Conservation (phyloP, 2,888 invertebrate species). For the Macaria liturata region DNA sequence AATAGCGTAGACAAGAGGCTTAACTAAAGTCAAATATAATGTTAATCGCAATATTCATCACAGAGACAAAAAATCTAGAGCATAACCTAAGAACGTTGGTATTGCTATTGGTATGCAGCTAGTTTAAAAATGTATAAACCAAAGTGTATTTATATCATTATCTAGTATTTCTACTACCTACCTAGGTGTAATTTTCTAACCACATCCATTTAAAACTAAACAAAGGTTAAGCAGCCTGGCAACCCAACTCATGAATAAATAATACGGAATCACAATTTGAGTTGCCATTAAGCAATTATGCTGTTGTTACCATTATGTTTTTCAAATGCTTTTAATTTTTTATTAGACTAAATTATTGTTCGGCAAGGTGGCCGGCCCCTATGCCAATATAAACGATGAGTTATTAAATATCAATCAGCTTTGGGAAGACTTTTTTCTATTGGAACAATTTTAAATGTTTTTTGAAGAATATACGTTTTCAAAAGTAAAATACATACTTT, state of each 20-base stretch:
- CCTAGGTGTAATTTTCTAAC: no score
- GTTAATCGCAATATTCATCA: no score
- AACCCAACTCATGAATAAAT: conserved; percentile 73
- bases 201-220: no score
- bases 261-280: conserved; percentile 75
- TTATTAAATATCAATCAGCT: conserved; percentile 80
- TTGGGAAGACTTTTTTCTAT: conserved; percentile 28
- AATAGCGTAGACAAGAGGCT: no score
- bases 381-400: conserved; percentile 58
- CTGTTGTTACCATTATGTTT: conserved; percentile 76
- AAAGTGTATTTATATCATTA: no score
- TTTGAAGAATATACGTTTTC: conserved; percentile 12
- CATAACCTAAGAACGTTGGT: no score
- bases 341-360: conserved; percentile 74
- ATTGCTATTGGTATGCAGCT: no score
- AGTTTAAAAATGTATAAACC: no score
- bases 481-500: no score
- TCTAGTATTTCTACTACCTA: no score
- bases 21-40: no score
- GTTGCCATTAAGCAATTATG: conserved; percentile 79
- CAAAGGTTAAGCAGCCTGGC: conserved; percentile 11
- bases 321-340: conserved; percentile 82
- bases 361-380: conserved; percentile 63
- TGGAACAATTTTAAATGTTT: conserved; percentile 23
- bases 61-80: no score